These are phyloP conservation scores for Tragelaphus strepsiceros DNA, from an alignment of 2,113 vertebrate species.

Conservation along the genomic window DNA sequence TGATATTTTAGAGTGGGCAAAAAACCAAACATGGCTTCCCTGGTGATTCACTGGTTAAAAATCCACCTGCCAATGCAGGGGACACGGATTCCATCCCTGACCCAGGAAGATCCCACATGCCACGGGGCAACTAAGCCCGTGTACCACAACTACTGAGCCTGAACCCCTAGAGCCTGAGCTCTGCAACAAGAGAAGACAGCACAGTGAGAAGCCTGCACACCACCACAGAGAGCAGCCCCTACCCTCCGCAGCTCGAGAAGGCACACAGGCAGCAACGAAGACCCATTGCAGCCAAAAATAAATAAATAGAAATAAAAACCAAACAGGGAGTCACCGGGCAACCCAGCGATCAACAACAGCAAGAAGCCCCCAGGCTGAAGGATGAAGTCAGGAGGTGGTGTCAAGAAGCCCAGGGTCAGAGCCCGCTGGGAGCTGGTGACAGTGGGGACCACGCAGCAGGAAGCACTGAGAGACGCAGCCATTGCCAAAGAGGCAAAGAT, in stretches of 20 bases:
- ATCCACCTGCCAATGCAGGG: not conserved
- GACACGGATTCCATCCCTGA: not conserved
- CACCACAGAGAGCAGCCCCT: not conserved
- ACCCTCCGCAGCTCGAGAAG: not conserved
- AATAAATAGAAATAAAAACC: not conserved
- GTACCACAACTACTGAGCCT: not conserved
- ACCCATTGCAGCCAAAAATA: not conserved
- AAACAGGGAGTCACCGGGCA: not conserved
- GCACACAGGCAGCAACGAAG: not conserved
- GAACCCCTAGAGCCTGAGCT: accelerated
- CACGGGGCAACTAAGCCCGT: not conserved
- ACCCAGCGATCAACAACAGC: not conserved
- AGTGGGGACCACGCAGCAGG: not conserved
- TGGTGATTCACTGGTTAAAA: not conserved
- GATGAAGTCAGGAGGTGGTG: not conserved
- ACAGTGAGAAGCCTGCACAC: not conserved
- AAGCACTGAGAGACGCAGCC: not conserved
- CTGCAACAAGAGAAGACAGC: too few relatives aligned
- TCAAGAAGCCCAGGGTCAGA: not conserved
- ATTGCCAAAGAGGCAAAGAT: not conserved
- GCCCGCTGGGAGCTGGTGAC: not conserved
- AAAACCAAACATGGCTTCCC: not conserved
- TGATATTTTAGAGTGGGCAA: not conserved
- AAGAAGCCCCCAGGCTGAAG: not conserved
- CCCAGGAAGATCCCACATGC: not conserved